Conservation (phyloP, 2,797 vertebrate genomes). For the Myotis daubentonii region DNA sequence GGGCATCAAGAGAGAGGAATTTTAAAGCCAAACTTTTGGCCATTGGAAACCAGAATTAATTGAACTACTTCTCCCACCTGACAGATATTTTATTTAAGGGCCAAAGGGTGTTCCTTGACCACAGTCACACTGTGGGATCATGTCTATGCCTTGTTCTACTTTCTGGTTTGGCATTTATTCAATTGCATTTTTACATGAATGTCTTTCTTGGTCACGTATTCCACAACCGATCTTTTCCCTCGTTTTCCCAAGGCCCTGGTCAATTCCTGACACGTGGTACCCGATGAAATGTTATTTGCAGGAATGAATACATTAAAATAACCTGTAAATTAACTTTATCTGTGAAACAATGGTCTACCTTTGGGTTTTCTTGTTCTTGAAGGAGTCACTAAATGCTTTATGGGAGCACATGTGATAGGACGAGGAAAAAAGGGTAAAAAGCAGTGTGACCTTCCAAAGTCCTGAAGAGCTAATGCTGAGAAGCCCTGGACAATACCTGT, state of each 20-base stretch:
- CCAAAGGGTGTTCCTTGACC: neutral
- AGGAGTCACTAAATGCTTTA: neutral
- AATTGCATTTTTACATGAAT: neutral
- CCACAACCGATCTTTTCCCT: neutral
- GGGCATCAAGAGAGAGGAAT: neutral
- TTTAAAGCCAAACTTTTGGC: neutral
- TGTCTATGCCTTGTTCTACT: neutral
- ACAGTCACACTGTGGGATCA: neutral
- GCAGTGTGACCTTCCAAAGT: neutral
- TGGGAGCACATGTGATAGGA: neutral
- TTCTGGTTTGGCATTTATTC: neutral
- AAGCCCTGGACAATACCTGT: neutral
- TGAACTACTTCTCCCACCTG: neutral
- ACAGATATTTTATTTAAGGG: neutral
- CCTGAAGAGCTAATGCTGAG: neutral
- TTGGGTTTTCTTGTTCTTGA: constrained; percentile 16
- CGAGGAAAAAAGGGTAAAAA: neutral
- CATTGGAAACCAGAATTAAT: neutral
- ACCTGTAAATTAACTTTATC: neutral
- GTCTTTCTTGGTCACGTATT: neutral
- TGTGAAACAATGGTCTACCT: neutral
- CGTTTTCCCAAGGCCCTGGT: neutral
- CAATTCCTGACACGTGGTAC: neutral
- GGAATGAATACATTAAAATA: neutral
- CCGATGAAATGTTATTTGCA: neutral